Evolutionary conservation across 1,140 invertebrate genomes (phyloP), one percentile per base, ranked within the genome.

Genomic region (Cydia strobilella): DNA sequence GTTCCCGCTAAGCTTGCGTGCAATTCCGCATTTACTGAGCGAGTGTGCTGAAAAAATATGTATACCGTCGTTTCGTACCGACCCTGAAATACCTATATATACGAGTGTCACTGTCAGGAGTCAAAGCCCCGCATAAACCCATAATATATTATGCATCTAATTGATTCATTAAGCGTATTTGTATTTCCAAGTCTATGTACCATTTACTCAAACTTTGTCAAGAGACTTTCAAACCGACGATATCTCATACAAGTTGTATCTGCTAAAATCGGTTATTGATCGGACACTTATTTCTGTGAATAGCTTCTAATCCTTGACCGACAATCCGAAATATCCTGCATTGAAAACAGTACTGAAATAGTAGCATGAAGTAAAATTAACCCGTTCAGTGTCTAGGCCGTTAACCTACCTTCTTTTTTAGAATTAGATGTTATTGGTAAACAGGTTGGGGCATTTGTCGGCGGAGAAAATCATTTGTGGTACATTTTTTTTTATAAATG

Each of bases 301-400:
- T 69, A 69, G 65, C 31, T 69, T 31, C 31, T 42, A 69, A 69
- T 69, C 31, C 65, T 69, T 69, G 65, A 69, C 65, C 65, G 65
- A 35, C 65, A 69, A 35, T 35, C 65, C n/a, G 5, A 69, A 69
- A 69, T 35, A 35, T 35, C 31, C 65, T 35, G 27, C 31, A 18
- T 35, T 35, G 65, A 69, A 18, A 35, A 69, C 65, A 35, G 65
- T 35, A 69, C 65, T 69, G 65, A 69, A 69, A 69, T 69, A 69
- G 65, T 66, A 63, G 62, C 62, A 15, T 35, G 65, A 42, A 35
- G 65, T 69, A 69, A 69, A 69, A 69, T 69, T 69, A 69, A 35
- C 65, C 27, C 65, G 65, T 69, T 69, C 27, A n/a, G 35, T 35
- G 31, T 35, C 27, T 31, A 35, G 65, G 65, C 27, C 65, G 65